Evolutionary conservation across 2,113 vertebrate species (phyloP).

Genomic region (Phylloscopus trochiloides): DNA sequence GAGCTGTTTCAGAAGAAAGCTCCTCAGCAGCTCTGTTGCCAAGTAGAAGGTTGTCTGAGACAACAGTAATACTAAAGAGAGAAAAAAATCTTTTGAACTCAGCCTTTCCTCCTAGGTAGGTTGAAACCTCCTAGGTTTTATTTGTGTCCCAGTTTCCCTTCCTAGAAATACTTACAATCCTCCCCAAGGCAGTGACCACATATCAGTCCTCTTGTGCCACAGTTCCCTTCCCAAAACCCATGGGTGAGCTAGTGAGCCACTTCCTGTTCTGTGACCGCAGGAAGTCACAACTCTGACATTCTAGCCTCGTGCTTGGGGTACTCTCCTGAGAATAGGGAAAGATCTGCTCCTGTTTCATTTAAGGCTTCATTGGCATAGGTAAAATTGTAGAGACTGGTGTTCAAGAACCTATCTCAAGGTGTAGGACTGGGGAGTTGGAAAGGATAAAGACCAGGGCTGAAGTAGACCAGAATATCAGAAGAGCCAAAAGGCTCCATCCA

Average conservation of each 20-base stretch:
- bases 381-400: background rate
- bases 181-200: background rate
- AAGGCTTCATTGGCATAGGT: background rate
- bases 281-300: background rate
- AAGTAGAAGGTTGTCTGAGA: background rate
- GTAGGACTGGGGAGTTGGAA: background rate
- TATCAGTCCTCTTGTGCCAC: background rate
- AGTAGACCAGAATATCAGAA: background rate
- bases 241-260: background rate
- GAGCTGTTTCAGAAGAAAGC: background rate
- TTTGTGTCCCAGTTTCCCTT: background rate
- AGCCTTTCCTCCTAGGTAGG: background rate
- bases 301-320: background rate
- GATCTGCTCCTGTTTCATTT: background rate
- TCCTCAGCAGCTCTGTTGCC: background rate
- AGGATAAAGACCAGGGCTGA: background rate
- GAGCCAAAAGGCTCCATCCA: background rate
- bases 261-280: background rate
- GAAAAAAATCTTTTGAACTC: background rate
- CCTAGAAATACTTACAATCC: background rate
- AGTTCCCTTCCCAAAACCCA: background rate
- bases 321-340: background rate
- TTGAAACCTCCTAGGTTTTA: background rate
- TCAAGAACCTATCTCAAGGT: background rate
- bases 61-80: background rate